A percentile compares a stretch with the other conserved stretches of the same genome.
phyloP scores from a whole-genome alignment of 2,888 invertebrate genomes.

The Xestobium rufovillosum region DNA sequence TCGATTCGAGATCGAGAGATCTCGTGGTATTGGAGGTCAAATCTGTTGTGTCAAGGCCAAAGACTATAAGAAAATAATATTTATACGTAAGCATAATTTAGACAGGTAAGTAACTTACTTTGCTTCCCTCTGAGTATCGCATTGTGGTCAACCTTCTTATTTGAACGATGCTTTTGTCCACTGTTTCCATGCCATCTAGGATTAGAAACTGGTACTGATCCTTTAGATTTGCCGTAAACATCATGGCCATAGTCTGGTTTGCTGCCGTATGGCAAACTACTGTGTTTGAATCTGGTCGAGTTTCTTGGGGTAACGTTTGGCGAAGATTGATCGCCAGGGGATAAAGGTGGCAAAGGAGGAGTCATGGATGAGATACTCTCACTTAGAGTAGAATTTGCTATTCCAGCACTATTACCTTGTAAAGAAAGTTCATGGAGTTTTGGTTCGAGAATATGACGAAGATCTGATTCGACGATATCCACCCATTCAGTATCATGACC shows the following conservation, averaged over 20 bases:
- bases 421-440: conserved; percentile 58
- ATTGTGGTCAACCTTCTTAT: conserved; percentile 49
- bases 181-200: conserved; percentile 35
- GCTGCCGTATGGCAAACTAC: conserved; percentile 56
- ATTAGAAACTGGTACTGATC: conserved; percentile 30
- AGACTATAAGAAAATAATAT: conserved; percentile 47
- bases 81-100: too few species aligned
- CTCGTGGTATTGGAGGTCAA: conserved; percentile 72
- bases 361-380: conserved; percentile 66
- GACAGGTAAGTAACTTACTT: too few species aligned
- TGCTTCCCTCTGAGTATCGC: conserved; percentile 50
- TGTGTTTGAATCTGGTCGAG: conserved; percentile 43
- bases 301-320: conserved; percentile 43
- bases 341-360: conserved; percentile 69
- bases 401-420: conserved; percentile 46
- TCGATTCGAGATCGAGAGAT: conserved; percentile 68
- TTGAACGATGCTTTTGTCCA: conserved; percentile 46
- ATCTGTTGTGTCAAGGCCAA: conserved; percentile 66
- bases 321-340: conserved; percentile 54
- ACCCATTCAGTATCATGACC: conserved; percentile 72
- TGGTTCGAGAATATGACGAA: conserved; percentile 69
- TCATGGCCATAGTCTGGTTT: conserved; percentile 55
- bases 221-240: conserved; percentile 43
- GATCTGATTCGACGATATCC: conserved; percentile 71
- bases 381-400: conserved; percentile 59